Evolutionary conservation across 2,888 invertebrate species (phyloP).

Genomic region (Parelbella ahira): DNA sequence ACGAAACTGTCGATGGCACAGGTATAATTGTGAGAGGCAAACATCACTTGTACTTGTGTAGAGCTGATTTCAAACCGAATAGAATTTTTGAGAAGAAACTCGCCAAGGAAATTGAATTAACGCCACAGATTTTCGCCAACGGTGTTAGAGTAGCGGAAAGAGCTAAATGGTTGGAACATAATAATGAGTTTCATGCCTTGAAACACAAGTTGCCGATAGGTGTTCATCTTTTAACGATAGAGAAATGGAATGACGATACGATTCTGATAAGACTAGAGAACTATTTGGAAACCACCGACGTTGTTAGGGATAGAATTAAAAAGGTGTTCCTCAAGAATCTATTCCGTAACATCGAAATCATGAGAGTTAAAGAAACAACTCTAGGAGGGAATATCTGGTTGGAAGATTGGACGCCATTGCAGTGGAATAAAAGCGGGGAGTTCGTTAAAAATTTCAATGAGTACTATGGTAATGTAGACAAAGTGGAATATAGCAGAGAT

Average conservation of each 20-base stretch:
- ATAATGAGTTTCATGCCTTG: constrained; percentile 67
- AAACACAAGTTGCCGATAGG: constrained; percentile 82
- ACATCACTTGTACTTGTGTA: constrained; percentile 52
- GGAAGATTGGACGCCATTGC: constrained; percentile 69
- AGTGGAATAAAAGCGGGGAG: constrained; percentile 65
- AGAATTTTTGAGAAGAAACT: constrained; percentile 60
- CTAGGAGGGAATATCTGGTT: constrained; percentile 84
- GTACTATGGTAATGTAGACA: constrained; percentile 37
- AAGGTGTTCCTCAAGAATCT: constrained; percentile 79
- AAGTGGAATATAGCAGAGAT: constrained; percentile 33
- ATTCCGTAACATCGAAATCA: constrained; percentile 78
- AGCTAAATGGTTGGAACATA: constrained; percentile 57
- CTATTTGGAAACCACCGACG: constrained; percentile 84
- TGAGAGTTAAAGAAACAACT: constrained; percentile 81
- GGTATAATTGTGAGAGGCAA: constrained; percentile 46
- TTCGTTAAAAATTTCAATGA: constrained; percentile 50
- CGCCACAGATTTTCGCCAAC: constrained; percentile 41
- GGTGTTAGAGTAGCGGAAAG: constrained; percentile 17
- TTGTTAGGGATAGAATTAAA: constrained; percentile 70
- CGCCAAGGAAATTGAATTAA: constrained; percentile 51
- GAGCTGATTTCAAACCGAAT: constrained; percentile 45
- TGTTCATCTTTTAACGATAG: constrained; percentile 87
- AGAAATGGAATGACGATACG: constrained; percentile 84
- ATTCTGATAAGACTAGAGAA: constrained; percentile 89
- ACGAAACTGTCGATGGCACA: constrained; percentile 43